A percentile compares a stretch with the other conserved stretches of the same genome.
Evolutionary conservation across 2,113 vertebrate species (phyloP).

Genomic region (Edolisoma coerulescens): DNA sequence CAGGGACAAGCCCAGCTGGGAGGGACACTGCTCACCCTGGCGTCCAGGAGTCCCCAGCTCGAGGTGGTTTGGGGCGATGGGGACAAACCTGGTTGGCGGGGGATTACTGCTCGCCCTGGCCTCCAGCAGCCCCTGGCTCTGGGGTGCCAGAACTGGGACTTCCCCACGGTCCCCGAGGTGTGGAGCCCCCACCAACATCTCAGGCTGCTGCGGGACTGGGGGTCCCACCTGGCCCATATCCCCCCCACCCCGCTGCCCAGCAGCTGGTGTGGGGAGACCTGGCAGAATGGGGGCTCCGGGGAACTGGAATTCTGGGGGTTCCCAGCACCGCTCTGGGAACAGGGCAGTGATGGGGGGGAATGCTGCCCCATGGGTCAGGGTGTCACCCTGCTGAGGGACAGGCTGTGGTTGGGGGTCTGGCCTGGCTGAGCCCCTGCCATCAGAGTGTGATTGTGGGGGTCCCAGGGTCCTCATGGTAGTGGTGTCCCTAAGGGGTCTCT

Average conservation of each 20-base stretch:
- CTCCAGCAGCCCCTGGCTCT: neutral
- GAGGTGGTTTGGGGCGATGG: neutral
- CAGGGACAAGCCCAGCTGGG: neutral
- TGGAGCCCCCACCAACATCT: neutral
- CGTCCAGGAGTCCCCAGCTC: neutral
- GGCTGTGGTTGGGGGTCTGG: neutral
- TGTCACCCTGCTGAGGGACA: neutral
- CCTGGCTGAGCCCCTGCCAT: neutral
- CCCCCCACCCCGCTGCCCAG: too few species aligned
- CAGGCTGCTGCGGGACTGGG: neutral
- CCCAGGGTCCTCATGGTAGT: neutral
- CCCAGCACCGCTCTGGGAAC: neutral
- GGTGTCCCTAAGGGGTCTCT: neutral
- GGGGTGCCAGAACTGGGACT: too few species aligned
- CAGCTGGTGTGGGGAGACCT: neutral
- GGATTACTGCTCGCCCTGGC: neutral
- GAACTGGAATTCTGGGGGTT: neutral
- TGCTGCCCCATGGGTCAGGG: fast-evolving
- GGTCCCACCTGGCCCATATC: neutral
- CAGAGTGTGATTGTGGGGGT: too few species aligned
- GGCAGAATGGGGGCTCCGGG: neutral
- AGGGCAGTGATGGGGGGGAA: neutral
- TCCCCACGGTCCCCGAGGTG: neutral
- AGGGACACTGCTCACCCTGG: neutral
- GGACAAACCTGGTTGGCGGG: fast-evolving